Percentiles rank a stretch among this genome's conserved stretches.
Evolutionary conservation across 2,113 vertebrate species (phyloP).

Genomic region (Sturnus vulgaris): DNA sequence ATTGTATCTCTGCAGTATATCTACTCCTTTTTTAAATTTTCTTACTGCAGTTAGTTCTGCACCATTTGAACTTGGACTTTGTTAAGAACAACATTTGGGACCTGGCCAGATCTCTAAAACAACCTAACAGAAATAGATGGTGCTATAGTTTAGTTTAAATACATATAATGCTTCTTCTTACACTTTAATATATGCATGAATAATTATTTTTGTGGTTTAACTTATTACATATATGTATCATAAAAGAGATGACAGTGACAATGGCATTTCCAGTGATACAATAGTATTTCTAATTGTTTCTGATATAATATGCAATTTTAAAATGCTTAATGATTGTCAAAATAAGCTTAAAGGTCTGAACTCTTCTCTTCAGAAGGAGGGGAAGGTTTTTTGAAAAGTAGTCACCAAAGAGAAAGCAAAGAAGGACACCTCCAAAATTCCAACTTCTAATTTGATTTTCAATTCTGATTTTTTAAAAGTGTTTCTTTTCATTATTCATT

Average conservation of each 20-base stretch:
- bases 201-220: not conserved
- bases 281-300: not conserved
- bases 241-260: not conserved
- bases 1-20: not conserved
- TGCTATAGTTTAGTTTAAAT: not conserved
- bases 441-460: slow-evolving; percentile 18
- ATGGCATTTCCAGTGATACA: not conserved
- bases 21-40: not conserved
- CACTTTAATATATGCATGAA: not conserved
- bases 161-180: not conserved
- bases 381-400: not conserved
- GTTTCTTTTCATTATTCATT: not conserved
- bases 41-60: not conserved
- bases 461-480: not conserved
- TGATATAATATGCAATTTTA: not conserved
- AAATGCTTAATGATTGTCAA: not conserved
- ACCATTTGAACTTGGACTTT: not conserved
- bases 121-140: not conserved
- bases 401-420: not conserved
- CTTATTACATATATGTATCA: not conserved
- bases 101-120: not conserved
- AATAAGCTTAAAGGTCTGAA: not conserved
- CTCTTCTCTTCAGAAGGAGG: not conserved
- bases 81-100: not conserved
- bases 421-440: not conserved